Conservation (phyloP, 2,113 vertebrate genomes). For the Paralichthys olivaceus region DNA sequence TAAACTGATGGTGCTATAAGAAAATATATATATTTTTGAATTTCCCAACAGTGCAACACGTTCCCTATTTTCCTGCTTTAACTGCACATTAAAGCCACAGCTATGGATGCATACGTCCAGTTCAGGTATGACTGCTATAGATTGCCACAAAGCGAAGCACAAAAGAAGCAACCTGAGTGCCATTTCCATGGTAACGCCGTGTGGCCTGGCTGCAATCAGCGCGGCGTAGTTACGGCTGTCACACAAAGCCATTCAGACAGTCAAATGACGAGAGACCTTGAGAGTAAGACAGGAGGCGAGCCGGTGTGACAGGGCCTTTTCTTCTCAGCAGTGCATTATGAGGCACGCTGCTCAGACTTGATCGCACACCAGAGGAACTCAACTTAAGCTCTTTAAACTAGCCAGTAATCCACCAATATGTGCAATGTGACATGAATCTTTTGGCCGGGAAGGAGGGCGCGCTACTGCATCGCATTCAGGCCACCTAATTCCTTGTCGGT, state of each 20-base stretch:
- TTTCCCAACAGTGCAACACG: background rate
- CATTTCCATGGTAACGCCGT: conserved; percentile 83
- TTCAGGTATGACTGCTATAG: conserved; percentile 59
- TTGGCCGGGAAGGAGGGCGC: conserved; percentile 74
- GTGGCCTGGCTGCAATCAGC: conserved; percentile 75
- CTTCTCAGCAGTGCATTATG: conserved; percentile 64
- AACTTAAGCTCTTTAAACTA: conserved; percentile 79
- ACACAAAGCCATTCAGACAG: conserved; percentile 76
- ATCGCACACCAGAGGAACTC: conserved; percentile 77
- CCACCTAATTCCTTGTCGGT: conserved; percentile 76
- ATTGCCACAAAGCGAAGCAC: conserved; percentile 56
- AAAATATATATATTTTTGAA: background rate
- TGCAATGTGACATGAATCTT: conserved; percentile 79
- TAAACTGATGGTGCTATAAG: background rate
- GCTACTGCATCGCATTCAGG: conserved; percentile 73
- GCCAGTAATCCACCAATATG: conserved; percentile 79
- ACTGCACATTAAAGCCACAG: conserved; percentile 25
- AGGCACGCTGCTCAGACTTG: conserved; percentile 70
- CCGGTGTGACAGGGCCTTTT: conserved; percentile 70
- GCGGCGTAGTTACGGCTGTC: conserved; percentile 58
- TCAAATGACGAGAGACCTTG: conserved; percentile 76
- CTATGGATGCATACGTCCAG: conserved; percentile 42
- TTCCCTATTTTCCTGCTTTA: background rate
- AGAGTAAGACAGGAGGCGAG: conserved; percentile 64
- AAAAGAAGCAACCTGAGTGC: conserved; percentile 75